Percentiles rank a stretch among this genome's conserved stretches.
Evolutionary conservation across 2,113 vertebrate genomes (phyloP).

Genomic region (Crocuta crocuta): DNA sequence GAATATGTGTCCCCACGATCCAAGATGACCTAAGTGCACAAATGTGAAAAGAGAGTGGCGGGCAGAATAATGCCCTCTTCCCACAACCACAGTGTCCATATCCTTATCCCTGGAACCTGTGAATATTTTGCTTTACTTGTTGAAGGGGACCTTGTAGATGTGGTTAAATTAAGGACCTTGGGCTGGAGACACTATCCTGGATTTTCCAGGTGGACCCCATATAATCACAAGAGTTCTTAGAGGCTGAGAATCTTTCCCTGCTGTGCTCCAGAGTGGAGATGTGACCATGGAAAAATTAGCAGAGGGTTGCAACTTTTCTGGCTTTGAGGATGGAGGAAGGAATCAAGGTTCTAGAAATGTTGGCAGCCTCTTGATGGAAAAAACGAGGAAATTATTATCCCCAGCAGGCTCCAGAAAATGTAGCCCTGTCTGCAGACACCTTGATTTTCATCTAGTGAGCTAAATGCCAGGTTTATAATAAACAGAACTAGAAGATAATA

Average conservation of each 20-base stretch:
- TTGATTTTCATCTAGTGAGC: background rate
- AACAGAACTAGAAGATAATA: background rate
- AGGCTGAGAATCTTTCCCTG: background rate
- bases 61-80: background rate
- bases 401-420: background rate
- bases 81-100: rapidly evolving
- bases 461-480: background rate
- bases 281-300: background rate
- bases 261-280: background rate
- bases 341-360: background rate
- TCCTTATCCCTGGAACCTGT: too few relatives aligned
- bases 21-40: background rate
- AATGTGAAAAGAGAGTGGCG: rapidly evolving
- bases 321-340: background rate
- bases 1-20: rapidly evolving
- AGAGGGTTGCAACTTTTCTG: background rate
- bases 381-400: too few relatives aligned
- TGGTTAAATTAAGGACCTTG: background rate
- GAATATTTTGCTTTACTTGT: rapidly evolving
- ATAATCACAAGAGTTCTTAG: background rate
- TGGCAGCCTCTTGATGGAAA: background rate
- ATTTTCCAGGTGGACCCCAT: background rate
- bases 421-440: background rate
- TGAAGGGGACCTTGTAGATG: background rate
- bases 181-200: too few relatives aligned